A percentile compares a stretch with the other conserved stretches of the same genome.
Conservation (phyloP, 1,140 invertebrate species). For the Musca vetustissima region DNA sequence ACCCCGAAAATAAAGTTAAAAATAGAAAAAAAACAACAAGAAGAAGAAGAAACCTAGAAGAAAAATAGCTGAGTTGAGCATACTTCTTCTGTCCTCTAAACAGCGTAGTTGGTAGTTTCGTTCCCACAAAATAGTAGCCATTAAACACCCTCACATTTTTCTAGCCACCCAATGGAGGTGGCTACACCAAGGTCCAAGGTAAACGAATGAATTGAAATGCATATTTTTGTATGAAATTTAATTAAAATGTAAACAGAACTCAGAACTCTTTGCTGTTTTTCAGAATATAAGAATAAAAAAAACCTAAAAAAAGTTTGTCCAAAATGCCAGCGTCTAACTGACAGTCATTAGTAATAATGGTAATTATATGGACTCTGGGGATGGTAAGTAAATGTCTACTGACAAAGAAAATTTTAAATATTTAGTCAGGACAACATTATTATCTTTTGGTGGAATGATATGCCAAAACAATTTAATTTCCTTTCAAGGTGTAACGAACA, state of each 20-base stretch:
- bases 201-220: slow-evolving; percentile 15
- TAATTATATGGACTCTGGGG: not conserved
- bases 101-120: too few species aligned
- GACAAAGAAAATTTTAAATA: too few species aligned
- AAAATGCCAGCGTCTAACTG: not conserved
- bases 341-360: slow-evolving; percentile 6
- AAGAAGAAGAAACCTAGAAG: not conserved
- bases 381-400: not conserved
- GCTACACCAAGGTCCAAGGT: not conserved
- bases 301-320: not conserved
- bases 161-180: too few species aligned
- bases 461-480: too few species aligned
- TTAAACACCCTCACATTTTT: too few species aligned
- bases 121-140: too few species aligned
- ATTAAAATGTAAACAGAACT: slow-evolving; percentile 22
- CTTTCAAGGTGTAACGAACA: too few species aligned
- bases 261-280: not conserved
- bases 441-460: too few species aligned
- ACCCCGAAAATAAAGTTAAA: too few species aligned
- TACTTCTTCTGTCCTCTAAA: not conserved
- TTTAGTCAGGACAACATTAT: too few species aligned
- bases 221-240: slow-evolving; percentile 19
- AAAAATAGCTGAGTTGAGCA: slow-evolving; percentile 14
- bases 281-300: too few species aligned
- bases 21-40: too few species aligned